Conservation (phyloP, 2,113 vertebrate species). For the Loxodonta africana region DNA sequence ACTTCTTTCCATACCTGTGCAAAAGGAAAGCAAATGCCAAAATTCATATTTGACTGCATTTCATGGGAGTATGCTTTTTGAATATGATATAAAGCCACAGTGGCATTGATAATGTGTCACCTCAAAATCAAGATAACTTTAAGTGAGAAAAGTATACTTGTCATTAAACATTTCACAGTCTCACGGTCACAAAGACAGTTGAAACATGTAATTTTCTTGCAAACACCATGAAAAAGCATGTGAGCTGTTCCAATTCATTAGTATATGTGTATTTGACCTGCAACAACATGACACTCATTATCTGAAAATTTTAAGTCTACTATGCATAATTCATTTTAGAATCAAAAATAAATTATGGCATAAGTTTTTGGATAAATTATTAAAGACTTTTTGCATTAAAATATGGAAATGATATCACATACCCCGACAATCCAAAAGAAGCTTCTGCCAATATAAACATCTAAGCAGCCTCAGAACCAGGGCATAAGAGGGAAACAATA, state of each 20-base stretch:
- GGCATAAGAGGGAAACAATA: not conserved
- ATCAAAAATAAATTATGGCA: conserved; percentile 7
- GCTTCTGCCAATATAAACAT: not conserved
- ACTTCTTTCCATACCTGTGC: conserved; percentile 89
- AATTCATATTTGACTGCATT: not conserved
- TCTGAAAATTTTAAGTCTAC: not conserved
- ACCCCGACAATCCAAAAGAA: not conserved
- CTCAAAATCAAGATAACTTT: conserved; percentile 40
- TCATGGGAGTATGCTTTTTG: not conserved
- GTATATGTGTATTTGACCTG: not conserved
- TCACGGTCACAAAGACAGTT: not conserved
- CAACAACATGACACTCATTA: not conserved
- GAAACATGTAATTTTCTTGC: not conserved
- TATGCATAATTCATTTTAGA: conserved; percentile 40
- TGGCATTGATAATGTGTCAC: not conserved
- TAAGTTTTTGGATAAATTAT: conserved; percentile 21
- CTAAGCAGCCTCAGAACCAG: not conserved
- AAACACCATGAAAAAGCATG: conserved; percentile 39
- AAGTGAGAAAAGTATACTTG: not conserved
- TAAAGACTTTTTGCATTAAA: not conserved
- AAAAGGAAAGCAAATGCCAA: conserved; percentile 68
- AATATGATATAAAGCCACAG: not conserved
- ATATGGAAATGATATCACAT: not conserved
- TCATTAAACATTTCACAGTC: not conserved
- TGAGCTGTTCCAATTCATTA: not conserved